Evolutionary conservation across 2,113 vertebrate genomes (phyloP), one percentile per base, ranked within the genome.

Genomic region (Leptobrachium leishanense): DNA sequence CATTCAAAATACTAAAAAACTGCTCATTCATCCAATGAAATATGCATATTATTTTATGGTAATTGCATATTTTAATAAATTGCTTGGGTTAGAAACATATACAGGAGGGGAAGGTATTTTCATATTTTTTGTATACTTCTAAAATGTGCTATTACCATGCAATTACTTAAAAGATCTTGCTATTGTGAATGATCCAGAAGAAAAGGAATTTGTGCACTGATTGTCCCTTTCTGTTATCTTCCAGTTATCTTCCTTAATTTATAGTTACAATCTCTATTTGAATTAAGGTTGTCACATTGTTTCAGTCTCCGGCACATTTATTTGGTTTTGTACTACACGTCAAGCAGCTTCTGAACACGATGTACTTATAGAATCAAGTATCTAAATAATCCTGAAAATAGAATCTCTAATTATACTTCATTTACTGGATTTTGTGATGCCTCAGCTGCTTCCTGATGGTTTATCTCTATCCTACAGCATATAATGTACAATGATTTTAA

Each of bases 321-420:
- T 79, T 79, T 68, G 44, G 76, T 44, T 57, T 79, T 79, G 70
- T 79, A 57, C 63, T 79, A 73, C 65, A 74, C 67, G 70, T 79
- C 70, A 79, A 67, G 68, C 70, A 79, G 70, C 67, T 79, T 70
- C 70, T 74, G 77, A 74, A 79, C 77, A 79, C 77, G 57, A 63
- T 74, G 77, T 79, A 73, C 77, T 79, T 79, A n/a, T 66, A 74
- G 50, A 74, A 73, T 79, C 77, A 73, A 79, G 71, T 73, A 69
- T n/a, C 73, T 79, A 79, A 79, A 79, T 79, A 73, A 43, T 41
- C 42, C 77, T 73, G 39, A 68, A 79, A 79, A 79, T 79, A 79
- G 77, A 79, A 73, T 39, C 77, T 43, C 70, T 79, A 46, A 79
- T 79, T 79, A 74, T 74, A 65, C 62, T 44, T 79, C 62, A 79